Evolutionary conservation across 2,113 vertebrate species (phyloP), one percentile per base, ranked within the genome.

Genomic region (Sterna hirundo): DNA sequence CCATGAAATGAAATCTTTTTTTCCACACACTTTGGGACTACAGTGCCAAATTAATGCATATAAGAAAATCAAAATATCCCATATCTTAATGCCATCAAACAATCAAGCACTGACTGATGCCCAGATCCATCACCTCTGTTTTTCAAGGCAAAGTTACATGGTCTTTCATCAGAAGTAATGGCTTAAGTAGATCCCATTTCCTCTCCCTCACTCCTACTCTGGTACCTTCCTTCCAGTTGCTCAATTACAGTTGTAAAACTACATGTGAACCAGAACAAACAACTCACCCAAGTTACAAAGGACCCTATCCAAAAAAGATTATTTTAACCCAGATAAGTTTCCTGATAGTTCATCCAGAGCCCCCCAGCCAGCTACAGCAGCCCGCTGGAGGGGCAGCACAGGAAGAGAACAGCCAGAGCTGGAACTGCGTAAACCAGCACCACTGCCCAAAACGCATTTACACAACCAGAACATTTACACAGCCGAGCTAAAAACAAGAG

Each of bases 381-480:
- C 4, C 13, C 78, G 36, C 13, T 82, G 74, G 38, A 80, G 52
- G 17, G 26, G 19, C 5, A 80, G 40, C 57, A 64, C 13, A 42
- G 13, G 57, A 29, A 72, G 32, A 76, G 22, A 57, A 51, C 16
- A 76, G 44, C 32, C 38, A 86, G 78, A 86, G 55, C 26, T 52
- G 27, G 34, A 78, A 60, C 25, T 13, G 5, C 0, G 0, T 46
- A 83, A 85, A 80, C 15, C 9, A 6, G 15, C 17, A 71, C 7
- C 0, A 0, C 79, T 30, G 80, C 10, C 47, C 64, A 72, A 77
- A 83, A 57, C 83, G 13, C 25, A 57, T 74, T 88, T 74, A 79
- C 21, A 71, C 46, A 81, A 40, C 69, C 27, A 19, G 9, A 72
- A 27, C 38, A 51, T 82, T n/a, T 52, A 91, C 42, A 64, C 5